phyloP scores from a whole-genome alignment of 2,113 vertebrate genomes.

The Burhinus oedicnemus region DNA sequence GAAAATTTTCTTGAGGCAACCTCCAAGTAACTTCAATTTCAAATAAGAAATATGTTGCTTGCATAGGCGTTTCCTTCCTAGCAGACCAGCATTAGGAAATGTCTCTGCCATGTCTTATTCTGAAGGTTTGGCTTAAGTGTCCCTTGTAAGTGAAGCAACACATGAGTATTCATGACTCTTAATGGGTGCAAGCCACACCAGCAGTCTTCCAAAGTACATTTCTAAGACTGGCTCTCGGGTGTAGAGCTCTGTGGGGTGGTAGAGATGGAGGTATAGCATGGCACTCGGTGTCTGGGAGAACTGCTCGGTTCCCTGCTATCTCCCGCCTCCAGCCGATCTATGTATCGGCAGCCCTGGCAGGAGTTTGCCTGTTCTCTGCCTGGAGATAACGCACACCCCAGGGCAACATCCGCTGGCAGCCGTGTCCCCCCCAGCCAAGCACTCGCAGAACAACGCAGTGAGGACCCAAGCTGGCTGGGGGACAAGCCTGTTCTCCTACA shows the following conservation, averaged over 20 bases:
- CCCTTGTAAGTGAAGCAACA: background rate
- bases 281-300: rapidly evolving
- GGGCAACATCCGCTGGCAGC: background rate
- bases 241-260: background rate
- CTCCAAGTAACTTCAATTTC: background rate
- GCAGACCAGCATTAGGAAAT: background rate
- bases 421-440: rapidly evolving
- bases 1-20: background rate
- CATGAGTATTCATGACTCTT: background rate
- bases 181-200: background rate
- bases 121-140: background rate
- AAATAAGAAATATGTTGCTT: background rate
- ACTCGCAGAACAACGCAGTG: rapidly evolving
- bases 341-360: background rate
- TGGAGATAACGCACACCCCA: background rate
- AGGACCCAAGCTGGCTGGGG: rapidly evolving
- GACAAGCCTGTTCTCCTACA: background rate
- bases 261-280: background rate
- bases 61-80: background rate
- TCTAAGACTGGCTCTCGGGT: background rate
- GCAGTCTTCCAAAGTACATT: background rate
- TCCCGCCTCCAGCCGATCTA: background rate
- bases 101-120: background rate
- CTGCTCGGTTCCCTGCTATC: background rate
- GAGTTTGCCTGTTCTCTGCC: background rate